Percentiles rank a stretch among this genome's conserved stretches.
phyloP scores from a whole-genome alignment of 30 jellyfish, hydroid and myxozoan genomes.

The Nemopilema nomurai region DNA sequence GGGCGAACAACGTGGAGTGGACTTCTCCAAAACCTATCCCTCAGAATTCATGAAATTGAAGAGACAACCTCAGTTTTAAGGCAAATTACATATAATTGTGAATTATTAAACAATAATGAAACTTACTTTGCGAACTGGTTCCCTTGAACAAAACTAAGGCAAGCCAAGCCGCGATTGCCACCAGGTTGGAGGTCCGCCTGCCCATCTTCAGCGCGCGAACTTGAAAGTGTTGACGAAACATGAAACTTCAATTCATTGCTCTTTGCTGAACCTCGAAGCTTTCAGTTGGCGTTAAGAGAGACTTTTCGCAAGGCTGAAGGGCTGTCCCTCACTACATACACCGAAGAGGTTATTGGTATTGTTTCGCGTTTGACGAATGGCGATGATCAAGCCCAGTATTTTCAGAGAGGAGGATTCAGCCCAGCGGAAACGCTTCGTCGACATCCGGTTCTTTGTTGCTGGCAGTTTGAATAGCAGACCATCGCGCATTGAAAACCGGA shows the following conservation, averaged over 20 bases:
- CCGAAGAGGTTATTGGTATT: slow-evolving; percentile 52
- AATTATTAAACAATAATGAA: neutral
- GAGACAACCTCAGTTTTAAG: neutral
- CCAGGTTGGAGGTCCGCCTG: slow-evolving; percentile 46
- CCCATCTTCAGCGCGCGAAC: slow-evolving; percentile 73
- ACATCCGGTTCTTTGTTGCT: slow-evolving; percentile 57
- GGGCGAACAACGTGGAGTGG: neutral
- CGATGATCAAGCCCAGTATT: slow-evolving; percentile 63
- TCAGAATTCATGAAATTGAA: too few relatives aligned
- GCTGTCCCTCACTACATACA: slow-evolving; percentile 47
- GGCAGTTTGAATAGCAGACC: slow-evolving; percentile 6
- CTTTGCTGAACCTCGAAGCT: neutral
- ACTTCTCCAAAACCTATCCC: too few relatives aligned
- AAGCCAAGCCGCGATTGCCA: slow-evolving; percentile 28
- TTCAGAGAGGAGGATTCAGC: slow-evolving; percentile 63
- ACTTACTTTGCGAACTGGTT: slow-evolving; percentile 34
- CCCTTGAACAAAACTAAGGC: slow-evolving; percentile 21
- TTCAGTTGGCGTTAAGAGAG: neutral
- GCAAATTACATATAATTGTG: neutral
- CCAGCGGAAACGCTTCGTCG: slow-evolving; percentile 62
- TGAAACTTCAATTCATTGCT: slow-evolving; percentile 33
- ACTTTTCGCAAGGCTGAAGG: slow-evolving; percentile 14
- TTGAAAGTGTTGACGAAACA: neutral
- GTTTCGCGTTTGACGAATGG: slow-evolving; percentile 62
- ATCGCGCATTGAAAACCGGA: slow-evolving; percentile 8